Evolutionary conservation across 2,113 vertebrate species (phyloP).

Genomic region (Siniperca knerii): DNA sequence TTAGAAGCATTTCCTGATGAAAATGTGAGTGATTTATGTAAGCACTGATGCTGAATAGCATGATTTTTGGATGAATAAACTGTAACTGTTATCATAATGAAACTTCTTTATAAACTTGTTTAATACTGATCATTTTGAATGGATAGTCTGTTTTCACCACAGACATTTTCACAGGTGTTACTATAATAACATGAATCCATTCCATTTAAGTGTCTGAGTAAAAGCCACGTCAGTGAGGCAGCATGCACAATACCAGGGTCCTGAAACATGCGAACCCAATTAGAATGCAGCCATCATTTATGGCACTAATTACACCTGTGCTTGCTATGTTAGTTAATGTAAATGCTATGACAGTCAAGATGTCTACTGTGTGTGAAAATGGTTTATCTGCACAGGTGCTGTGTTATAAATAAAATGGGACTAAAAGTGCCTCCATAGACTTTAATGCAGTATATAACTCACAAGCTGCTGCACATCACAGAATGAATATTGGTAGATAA

Average conservation of each 20-base stretch:
- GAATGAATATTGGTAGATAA: neutral
- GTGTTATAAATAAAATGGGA: constrained; percentile 2
- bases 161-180: neutral
- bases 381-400: neutral
- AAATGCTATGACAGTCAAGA: constrained; percentile 1
- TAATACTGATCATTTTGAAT: neutral
- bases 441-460: neutral
- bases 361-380: constrained; percentile 8
- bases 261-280: neutral
- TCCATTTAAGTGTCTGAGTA: neutral
- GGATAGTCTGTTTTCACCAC: neutral
- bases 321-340: neutral
- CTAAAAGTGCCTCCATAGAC: neutral
- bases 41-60: neutral
- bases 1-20: neutral
- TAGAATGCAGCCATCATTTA: neutral
- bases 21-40: neutral
- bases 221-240: neutral
- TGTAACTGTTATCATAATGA: neutral
- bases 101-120: neutral
- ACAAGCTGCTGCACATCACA: constrained; percentile 22
- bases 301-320: constrained; percentile 16
- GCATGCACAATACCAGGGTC: neutral
- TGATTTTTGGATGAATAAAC: neutral
- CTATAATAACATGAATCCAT: neutral